Evolutionary conservation across 1,140 invertebrate genomes (phyloP).

Genomic region (Polyergus mexicanus): DNA sequence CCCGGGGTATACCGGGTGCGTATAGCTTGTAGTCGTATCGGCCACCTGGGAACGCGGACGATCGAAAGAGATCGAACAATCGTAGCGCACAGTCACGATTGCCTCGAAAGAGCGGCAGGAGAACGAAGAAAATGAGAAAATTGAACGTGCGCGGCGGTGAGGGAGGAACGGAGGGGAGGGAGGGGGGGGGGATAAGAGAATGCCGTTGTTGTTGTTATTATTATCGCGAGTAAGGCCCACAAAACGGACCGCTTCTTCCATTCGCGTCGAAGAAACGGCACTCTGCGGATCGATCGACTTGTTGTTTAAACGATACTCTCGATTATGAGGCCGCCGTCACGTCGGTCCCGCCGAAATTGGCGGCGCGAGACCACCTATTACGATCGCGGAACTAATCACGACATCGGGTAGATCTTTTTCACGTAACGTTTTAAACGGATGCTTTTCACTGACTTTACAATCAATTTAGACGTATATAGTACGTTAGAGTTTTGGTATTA

Average conservation of each 20-base stretch:
- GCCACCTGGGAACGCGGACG: constrained; percentile 73
- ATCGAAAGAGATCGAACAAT: constrained; percentile 74
- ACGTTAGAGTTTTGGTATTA: no score
- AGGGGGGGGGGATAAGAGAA: neutral
- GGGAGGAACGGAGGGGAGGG: no score
- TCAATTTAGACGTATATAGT: neutral
- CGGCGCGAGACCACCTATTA: constrained; percentile 66
- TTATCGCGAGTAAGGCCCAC: constrained; percentile 60
- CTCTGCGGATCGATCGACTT: constrained; percentile 56
- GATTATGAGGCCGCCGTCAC: constrained; percentile 49
- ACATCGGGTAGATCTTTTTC: constrained; percentile 35
- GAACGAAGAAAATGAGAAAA: constrained; percentile 64
- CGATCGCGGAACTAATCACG: constrained; percentile 56
- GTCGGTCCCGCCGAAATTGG: constrained; percentile 59
- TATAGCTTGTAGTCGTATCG: constrained; percentile 71
- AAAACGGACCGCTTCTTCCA: constrained; percentile 66
- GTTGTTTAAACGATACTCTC: constrained; percentile 71
- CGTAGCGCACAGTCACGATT: constrained; percentile 78
- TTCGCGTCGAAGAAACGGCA: constrained; percentile 68
- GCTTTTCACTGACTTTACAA: constrained; percentile 36
- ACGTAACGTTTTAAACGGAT: constrained; percentile 14
- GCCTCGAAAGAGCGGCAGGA: constrained; percentile 59
- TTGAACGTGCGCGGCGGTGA: constrained; percentile 48
- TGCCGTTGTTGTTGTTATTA: constrained; percentile 63
- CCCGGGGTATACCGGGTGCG: constrained; percentile 45